Conservation (phyloP, 2,797 vertebrate species). For the Hozukius guyotensis region DNA sequence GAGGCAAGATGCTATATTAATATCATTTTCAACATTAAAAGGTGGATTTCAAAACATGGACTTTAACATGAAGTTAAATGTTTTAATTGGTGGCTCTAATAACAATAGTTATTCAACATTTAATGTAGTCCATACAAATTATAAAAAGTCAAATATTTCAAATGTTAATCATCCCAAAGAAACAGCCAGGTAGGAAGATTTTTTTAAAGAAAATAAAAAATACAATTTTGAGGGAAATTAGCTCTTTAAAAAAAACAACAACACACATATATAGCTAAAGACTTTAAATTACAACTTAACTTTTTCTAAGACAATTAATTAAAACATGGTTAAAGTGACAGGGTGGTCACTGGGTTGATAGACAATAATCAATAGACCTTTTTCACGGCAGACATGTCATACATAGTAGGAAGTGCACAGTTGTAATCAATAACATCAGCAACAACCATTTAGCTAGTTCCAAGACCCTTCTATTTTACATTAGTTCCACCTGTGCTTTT, state of each 20-base stretch:
- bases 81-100: not conserved
- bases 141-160: not conserved
- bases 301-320: not conserved
- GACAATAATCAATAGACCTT: not conserved
- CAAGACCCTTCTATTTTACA: not conserved
- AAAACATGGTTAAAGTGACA: not conserved
- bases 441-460: not conserved
- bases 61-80: not conserved
- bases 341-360: not conserved
- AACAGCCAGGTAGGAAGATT: not conserved
- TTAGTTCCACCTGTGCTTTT: not conserved
- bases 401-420: not conserved
- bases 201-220: not conserved
- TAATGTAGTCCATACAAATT: not conserved
- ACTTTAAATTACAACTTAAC: not conserved
- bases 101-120: not conserved
- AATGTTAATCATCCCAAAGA: not conserved
- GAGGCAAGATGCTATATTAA: not conserved
- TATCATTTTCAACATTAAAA: not conserved
- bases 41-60: not conserved
- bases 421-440: not conserved
- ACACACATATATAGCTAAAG: too few species aligned
- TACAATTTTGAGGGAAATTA: not conserved
- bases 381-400: not conserved
- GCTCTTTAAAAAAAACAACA: fast-evolving